These are phyloP conservation scores for Tragelaphus oryx DNA, from an alignment of 2,797 vertebrate genomes.

Conservation along the genomic window DNA sequence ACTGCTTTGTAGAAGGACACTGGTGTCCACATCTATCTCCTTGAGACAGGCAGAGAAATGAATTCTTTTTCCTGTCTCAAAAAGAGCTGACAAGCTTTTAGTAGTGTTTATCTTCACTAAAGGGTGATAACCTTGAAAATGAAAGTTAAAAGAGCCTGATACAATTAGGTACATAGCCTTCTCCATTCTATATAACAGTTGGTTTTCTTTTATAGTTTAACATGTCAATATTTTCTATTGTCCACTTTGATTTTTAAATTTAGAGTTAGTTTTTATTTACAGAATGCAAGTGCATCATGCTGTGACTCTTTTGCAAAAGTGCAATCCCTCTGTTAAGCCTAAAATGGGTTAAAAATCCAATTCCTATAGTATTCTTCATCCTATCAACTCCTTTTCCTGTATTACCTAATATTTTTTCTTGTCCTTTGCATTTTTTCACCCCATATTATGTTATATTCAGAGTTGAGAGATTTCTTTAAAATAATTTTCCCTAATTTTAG, in stretches of 20 bases:
- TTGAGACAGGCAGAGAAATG: slow-evolving; percentile 44
- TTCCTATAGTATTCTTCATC: not conserved
- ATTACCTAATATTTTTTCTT: not conserved
- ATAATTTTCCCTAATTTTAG: not conserved
- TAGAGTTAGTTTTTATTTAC: slow-evolving; percentile 8
- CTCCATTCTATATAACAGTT: not conserved
- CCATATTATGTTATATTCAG: not conserved
- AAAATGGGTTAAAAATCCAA: not conserved
- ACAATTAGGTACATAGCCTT: not conserved
- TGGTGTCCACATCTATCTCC: slow-evolving; percentile 51
- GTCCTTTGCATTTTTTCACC: not conserved
- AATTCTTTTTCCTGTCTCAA: slow-evolving; percentile 49
- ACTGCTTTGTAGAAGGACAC: slow-evolving; percentile 52
- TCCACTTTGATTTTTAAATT: not conserved
- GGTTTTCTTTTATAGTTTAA: not conserved
- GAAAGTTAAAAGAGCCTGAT: slow-evolving; percentile 54
- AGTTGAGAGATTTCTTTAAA: not conserved
- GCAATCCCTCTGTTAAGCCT: not conserved
- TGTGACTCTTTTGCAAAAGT: slow-evolving; percentile 11
- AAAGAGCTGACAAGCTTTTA: slow-evolving; percentile 59
- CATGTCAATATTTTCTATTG: not conserved
- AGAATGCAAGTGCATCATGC: not conserved
- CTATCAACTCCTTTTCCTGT: not conserved
- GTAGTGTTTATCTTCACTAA: slow-evolving; percentile 61
- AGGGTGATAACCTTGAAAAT: slow-evolving; percentile 66